Evolutionary conservation across 2,113 vertebrate genomes (phyloP).

Genomic region (Brachionichthys hirsutus): DNA sequence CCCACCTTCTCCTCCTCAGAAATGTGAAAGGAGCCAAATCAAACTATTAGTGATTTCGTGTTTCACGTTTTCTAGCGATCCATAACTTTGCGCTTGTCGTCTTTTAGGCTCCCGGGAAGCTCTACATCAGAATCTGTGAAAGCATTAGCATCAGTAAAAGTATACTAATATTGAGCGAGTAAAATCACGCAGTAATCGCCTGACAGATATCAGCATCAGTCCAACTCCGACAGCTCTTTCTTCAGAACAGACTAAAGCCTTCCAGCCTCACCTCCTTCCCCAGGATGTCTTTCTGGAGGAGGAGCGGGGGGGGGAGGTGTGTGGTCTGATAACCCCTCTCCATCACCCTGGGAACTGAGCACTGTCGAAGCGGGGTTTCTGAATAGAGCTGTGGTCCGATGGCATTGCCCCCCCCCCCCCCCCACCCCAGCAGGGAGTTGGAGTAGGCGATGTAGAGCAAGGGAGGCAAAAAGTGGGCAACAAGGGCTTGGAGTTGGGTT

Average conservation of each 20-base stretch:
- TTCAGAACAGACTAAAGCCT: not conserved
- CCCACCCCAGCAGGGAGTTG: too few relatives aligned
- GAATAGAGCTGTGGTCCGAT: not conserved
- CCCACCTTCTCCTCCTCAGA: too few relatives aligned
- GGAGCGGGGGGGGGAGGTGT: slow-evolving; percentile 47
- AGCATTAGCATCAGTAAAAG: slow-evolving; percentile 8
- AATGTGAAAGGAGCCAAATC: not conserved
- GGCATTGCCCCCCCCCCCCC: too few relatives aligned
- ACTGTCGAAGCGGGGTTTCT: not conserved
- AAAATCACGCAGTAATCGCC: not conserved
- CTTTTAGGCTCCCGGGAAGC: too few relatives aligned
- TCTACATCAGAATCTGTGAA: too few relatives aligned
- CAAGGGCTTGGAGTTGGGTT: not conserved
- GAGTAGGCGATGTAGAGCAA: too few relatives aligned
- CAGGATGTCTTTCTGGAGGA: slow-evolving; percentile 46
- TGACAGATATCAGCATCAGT: slow-evolving; percentile 26
- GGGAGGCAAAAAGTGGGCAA: too few relatives aligned
- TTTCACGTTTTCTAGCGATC: slow-evolving; percentile 3
- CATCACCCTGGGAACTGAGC: slow-evolving; percentile 49
- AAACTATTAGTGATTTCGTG: not conserved
- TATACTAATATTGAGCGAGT: slow-evolving; percentile 2
- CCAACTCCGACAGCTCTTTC: slow-evolving; percentile 7
- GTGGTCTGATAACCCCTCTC: slow-evolving; percentile 61
- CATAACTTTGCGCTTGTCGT: too few relatives aligned
- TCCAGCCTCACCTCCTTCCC: slow-evolving; percentile 34